Percentiles rank a stretch among this genome's conserved stretches.
Conservation (phyloP, 2,113 vertebrate species). For the Mixornis gularis region DNA sequence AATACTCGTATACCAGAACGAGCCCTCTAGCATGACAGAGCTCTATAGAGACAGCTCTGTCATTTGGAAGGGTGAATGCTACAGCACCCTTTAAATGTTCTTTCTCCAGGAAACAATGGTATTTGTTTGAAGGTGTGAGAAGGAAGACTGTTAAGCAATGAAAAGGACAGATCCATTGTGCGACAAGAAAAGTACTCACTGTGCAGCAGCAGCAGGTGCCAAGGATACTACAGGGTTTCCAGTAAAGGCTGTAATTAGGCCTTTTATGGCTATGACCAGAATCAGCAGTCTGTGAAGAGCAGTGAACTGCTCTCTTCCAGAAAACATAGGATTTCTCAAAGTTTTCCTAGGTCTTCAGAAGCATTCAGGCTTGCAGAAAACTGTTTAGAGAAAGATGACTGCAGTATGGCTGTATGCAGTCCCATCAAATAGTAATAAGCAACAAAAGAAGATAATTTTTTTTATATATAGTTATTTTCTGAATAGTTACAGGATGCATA, state of each 20-base stretch:
- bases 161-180: not conserved
- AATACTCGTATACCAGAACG: not conserved
- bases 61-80: conserved; percentile 50
- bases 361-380: not conserved
- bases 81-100: not conserved
- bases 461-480: not conserved
- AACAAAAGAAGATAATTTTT: not conserved
- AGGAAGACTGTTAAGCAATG: not conserved
- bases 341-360: not conserved
- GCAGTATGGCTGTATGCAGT: not conserved
- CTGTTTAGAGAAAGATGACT: not conserved
- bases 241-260: not conserved
- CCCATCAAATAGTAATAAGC: not conserved
- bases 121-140: not conserved
- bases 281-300: not conserved
- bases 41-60: not conserved
- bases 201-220: not conserved
- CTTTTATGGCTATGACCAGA: not conserved
- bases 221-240: not conserved
- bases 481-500: not conserved
- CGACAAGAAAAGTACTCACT: not conserved
- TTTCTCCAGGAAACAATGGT: not conserved
- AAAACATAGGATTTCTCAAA: not conserved
- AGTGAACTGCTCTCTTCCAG: not conserved
- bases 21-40: not conserved